Evolutionary conservation across 37 sponge, comb jelly and placozoan species (phyloP).

Genomic region (Mnemiopsis leidyi): DNA sequence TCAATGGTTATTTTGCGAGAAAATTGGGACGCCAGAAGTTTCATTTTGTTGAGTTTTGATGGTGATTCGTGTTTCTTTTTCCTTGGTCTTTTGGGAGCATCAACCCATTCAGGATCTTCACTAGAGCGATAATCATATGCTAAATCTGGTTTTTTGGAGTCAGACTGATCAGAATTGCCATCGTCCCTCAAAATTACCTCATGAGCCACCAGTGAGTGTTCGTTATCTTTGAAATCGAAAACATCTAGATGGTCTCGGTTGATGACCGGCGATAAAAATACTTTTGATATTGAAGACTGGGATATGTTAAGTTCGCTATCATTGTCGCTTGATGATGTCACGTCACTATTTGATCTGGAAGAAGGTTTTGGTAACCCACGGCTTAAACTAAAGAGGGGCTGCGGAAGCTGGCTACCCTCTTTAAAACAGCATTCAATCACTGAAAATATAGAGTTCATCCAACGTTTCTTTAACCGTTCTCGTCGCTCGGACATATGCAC

Average conservation of each 20-base stretch:
- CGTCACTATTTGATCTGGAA: background rate
- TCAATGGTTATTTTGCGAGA: slow-evolving; percentile 16
- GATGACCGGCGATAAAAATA: background rate
- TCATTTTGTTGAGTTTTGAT: background rate
- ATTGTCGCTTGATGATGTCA: background rate
- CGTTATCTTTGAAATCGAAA: background rate
- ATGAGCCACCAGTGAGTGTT: slow-evolving; percentile 11
- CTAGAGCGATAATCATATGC: background rate
- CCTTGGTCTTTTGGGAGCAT: background rate
- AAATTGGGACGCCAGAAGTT: background rate
- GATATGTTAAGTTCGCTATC: background rate
- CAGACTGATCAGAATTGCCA: background rate
- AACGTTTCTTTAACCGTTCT: background rate
- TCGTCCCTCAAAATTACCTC: slow-evolving; percentile 7
- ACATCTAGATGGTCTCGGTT: background rate
- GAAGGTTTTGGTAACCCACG: background rate
- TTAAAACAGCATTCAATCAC: slow-evolving; percentile 37
- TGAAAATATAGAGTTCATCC: background rate
- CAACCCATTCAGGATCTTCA: slow-evolving; percentile 50
- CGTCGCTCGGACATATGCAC: background rate
- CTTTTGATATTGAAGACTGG: background rate
- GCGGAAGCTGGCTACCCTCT: background rate
- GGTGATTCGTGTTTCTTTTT: background rate
- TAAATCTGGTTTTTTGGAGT: background rate
- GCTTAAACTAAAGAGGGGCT: background rate